Evolutionary conservation across 2,797 vertebrate species (phyloP).

Genomic region (Chrysocyon brachyurus): DNA sequence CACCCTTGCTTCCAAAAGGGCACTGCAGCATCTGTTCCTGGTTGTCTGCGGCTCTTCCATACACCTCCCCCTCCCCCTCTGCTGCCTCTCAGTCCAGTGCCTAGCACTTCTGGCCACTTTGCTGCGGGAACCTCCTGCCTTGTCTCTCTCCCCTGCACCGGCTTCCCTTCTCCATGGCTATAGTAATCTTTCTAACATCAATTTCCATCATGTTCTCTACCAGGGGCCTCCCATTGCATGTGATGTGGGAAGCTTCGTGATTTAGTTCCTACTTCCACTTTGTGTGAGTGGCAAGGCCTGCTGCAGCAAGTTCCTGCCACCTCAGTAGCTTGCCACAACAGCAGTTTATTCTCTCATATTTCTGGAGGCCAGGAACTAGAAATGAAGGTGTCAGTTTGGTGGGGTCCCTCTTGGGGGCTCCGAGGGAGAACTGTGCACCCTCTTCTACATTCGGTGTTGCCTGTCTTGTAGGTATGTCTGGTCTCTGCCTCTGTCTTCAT

Average conservation of each 20-base stretch:
- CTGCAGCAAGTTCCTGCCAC: not conserved
- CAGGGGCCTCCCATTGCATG: not conserved
- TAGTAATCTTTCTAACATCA: not conserved
- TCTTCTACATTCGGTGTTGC: not conserved
- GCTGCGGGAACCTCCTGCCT: not conserved
- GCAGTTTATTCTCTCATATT: not conserved
- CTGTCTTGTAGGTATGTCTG: not conserved
- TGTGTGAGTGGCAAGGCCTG: not conserved
- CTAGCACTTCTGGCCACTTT: not conserved
- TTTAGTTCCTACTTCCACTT: not conserved
- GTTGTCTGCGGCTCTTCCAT: not conserved
- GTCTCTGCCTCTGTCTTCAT: too few species aligned
- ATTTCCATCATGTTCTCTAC: not conserved
- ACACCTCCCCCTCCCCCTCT: not conserved
- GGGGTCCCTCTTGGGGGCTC: too few species aligned
- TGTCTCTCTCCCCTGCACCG: accelerated
- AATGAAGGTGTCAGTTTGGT: not conserved
- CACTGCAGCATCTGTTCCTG: not conserved
- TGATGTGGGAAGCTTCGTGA: not conserved
- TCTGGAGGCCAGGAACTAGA: not conserved
- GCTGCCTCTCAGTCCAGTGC: not conserved
- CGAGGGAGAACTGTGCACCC: not conserved
- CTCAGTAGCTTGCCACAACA: not conserved
- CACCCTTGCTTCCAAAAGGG: not conserved
- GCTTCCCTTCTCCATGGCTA: not conserved